Conservation (phyloP, 2,888 invertebrate genomes). For the Ornithoptera alexandrae region DNA sequence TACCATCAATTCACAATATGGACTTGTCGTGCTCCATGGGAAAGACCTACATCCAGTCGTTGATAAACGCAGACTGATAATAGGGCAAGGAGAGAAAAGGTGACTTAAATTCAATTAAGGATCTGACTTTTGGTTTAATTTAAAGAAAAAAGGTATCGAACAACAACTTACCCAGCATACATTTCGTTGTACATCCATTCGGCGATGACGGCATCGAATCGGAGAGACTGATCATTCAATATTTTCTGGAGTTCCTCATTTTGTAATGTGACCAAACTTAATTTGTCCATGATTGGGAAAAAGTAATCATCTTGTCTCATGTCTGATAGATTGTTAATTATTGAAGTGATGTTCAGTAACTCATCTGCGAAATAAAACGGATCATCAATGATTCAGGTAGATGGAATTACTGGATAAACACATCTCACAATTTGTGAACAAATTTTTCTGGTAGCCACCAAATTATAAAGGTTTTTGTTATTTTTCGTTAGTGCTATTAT, state of each 20-base stretch:
- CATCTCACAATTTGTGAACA: too few relatives aligned
- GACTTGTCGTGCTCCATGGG: too few relatives aligned
- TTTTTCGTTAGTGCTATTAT: too few relatives aligned
- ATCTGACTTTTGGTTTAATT: background rate
- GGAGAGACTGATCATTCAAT: constrained; percentile 42
- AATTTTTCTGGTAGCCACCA: too few relatives aligned
- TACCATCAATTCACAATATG: too few relatives aligned
- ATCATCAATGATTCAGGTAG: background rate
- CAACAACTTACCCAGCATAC: constrained; percentile 19
- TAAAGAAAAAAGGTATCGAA: background rate
- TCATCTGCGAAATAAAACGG: constrained; percentile 8
- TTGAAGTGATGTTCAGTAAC: constrained; percentile 22
- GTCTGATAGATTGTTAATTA: constrained; percentile 15
- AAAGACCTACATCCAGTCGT: too few relatives aligned
- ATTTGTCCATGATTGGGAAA: constrained; percentile 20
- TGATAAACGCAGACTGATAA: too few relatives aligned
- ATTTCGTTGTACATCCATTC: constrained; percentile 53
- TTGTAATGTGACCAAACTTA: constrained; percentile 17
- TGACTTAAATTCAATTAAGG: too few relatives aligned
- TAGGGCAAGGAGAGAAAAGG: too few relatives aligned
- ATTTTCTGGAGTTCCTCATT: constrained; percentile 29
- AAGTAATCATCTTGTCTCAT: constrained; percentile 15
- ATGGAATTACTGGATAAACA: too few relatives aligned
- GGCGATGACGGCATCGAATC: constrained; percentile 51
- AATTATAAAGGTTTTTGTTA: too few relatives aligned